phyloP scores from a whole-genome alignment of 2,113 vertebrate genomes.

The Pseudopipra pipra region DNA sequence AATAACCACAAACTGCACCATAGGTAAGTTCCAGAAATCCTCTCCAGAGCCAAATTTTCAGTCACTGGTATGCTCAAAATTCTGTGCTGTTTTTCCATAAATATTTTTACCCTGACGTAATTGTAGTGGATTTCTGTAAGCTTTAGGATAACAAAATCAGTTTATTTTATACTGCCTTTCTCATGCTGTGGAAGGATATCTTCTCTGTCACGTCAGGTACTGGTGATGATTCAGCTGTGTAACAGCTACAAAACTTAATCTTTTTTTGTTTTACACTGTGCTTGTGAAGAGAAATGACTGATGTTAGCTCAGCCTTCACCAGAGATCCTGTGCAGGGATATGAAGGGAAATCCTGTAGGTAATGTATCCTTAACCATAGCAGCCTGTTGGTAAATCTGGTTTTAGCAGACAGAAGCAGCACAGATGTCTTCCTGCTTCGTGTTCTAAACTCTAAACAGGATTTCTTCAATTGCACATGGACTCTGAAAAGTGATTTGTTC shows the following conservation, averaged over 20 bases:
- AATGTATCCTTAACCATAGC: not conserved
- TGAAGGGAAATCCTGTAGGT: not conserved
- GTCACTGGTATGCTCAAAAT: not conserved
- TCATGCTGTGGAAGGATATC: not conserved
- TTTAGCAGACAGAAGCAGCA: not conserved
- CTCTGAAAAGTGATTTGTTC: not conserved
- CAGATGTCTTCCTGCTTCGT: not conserved
- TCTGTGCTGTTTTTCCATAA: not conserved
- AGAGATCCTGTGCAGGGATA: not conserved
- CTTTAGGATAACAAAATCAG: not conserved
- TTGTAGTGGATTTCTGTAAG: not conserved
- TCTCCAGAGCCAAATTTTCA: not conserved
- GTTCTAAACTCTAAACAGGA: not conserved
- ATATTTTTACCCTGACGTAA: not conserved
- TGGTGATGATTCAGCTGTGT: not conserved
- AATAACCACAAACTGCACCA: conserved; percentile 99
- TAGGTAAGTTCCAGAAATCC: conserved; percentile 78
- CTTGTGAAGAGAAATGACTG: not conserved
- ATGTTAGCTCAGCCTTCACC: not conserved
- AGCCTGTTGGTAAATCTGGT: not conserved
- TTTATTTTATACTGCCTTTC: not conserved
- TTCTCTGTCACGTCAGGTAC: not conserved
- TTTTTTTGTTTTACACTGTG: not conserved
- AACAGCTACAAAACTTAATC: not conserved
- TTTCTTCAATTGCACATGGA: not conserved